Evolutionary conservation across 1,140 invertebrate genomes (phyloP), one percentile per base, ranked within the genome.

Genomic region (Saccostrea cuccullata): DNA sequence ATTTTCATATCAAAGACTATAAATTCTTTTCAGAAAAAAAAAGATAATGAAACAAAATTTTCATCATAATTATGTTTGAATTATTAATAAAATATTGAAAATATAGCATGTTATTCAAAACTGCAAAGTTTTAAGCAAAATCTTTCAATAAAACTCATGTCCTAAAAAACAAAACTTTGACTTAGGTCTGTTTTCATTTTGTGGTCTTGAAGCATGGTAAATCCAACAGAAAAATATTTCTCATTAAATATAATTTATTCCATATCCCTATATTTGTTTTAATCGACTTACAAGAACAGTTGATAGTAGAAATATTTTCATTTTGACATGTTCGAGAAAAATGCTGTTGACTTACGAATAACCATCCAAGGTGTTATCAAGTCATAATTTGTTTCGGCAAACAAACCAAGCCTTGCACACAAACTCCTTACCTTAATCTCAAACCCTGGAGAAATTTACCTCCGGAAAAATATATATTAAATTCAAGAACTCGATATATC

Each of bases 401-500:
- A 17, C 17, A 64, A 64, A 64, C 17, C 5, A 64, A 64, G 58
- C 6, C 58, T 64, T 17, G 17, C 58, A 64, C n/a, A 20, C 58
- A 20, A 64, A 20, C 5, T 17, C n/a, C 58, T 64, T 20, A 17
- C n/a, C 17, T 20, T 64, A 20, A 64, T 47, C 58, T 64, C 17
- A 20, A 2, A 64, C 13, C 58, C 17, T 64, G 15, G 17, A 20
- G n/a, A 64, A 64, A 64, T 64, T 64, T 64, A 64, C 58, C 5
- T 17, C 13, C 26, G 70, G 70, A 77, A 77, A 26, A 77, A 77
- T 30, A 77, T 23, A 20, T 77, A 77, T 77, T 77, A 77, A 77
- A 36, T 12, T 77, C 26, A 77, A 77, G 26, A 77, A 30, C 26
- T 26, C 12, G 70, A 77, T 77, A 77, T 77, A 77, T 77, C 70